A percentile compares a stretch with the other conserved stretches of the same genome.
These are phyloP conservation scores for Oncorhynchus masou DNA, from an alignment of 2,113 vertebrate species.

Conservation along the genomic window DNA sequence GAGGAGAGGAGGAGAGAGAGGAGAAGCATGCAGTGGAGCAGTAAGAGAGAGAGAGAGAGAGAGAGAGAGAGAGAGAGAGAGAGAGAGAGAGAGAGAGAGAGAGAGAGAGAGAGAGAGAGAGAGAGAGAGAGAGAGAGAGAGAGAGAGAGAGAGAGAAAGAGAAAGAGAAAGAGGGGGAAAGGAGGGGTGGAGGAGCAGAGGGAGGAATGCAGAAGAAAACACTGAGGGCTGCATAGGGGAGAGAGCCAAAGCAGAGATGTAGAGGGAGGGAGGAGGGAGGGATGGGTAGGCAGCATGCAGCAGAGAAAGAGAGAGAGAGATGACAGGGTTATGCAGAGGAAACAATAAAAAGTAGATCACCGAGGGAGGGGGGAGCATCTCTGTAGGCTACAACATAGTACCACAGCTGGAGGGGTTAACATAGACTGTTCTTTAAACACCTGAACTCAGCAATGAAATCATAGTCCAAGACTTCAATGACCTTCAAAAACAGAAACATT, in stretches of 20 bases:
- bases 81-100: constrained; percentile 8
- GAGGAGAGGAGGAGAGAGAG: neutral
- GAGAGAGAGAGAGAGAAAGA: neutral
- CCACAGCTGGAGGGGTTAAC: no score
- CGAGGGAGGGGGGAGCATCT: neutral
- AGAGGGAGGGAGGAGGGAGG: constrained; percentile 31
- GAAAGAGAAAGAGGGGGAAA: neutral
- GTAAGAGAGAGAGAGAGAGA: neutral
- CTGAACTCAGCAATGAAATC: neutral
- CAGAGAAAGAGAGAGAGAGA: constrained; percentile 14
- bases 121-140: neutral
- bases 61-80: constrained; percentile 1
- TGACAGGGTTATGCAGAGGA: constrained; percentile 28
- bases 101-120: neutral
- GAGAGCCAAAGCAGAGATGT: constrained; percentile 63
- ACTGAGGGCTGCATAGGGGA: constrained; percentile 61
- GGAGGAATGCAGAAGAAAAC: constrained; percentile 57
- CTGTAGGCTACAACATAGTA: constrained; percentile 6
- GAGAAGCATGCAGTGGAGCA: constrained; percentile 5
- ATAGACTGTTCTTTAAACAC: no score
- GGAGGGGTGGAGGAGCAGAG: constrained; percentile 23
- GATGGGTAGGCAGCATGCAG: constrained; percentile 50
- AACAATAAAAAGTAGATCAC: constrained; percentile 34
- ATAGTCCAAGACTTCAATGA: constrained; percentile 5
- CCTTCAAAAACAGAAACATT: constrained; percentile 22